Conservation (phyloP, 2,797 vertebrate genomes). For the Numenius phaeopus region DNA sequence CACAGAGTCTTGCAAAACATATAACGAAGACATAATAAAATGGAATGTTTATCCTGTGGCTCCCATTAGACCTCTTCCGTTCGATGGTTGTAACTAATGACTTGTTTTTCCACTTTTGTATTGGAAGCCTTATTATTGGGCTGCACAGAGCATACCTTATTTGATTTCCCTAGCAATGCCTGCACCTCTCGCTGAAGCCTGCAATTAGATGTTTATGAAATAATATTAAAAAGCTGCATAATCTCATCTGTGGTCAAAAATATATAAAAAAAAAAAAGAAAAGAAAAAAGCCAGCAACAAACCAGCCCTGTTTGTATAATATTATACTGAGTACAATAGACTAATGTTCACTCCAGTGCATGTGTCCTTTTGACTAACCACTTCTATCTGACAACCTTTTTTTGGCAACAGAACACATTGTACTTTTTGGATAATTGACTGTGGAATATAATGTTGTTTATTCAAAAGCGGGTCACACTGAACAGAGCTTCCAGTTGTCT, state of each 20-base stretch:
- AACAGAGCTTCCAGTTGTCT: constrained; percentile 72
- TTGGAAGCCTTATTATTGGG: constrained; percentile 71
- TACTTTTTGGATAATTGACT: constrained; percentile 84
- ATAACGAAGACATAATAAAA: constrained; percentile 74
- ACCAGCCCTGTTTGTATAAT: constrained; percentile 68
- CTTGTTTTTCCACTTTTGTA: constrained; percentile 79
- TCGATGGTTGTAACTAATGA: constrained; percentile 74
- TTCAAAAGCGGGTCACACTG: constrained; percentile 83
- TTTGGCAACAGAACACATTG: constrained; percentile 81
- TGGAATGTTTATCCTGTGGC: constrained; percentile 71
- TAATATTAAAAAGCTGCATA: constrained; percentile 68
- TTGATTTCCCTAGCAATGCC: constrained; percentile 72
- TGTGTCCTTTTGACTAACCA: constrained; percentile 76
- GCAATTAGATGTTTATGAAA: constrained; percentile 79
- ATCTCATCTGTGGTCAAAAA: constrained; percentile 61
- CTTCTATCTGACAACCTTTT: constrained; percentile 73
- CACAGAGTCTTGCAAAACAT: constrained; percentile 68
- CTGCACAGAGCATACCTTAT: constrained; percentile 66
- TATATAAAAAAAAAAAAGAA: neutral
- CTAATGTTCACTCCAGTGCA: constrained; percentile 74
- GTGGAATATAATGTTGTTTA: constrained; percentile 82
- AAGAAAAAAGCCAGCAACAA: constrained; percentile 2
- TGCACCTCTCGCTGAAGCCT: constrained; percentile 67
- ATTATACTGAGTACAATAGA: constrained; percentile 77
- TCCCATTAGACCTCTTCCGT: constrained; percentile 76